Percentiles rank a stretch among this genome's conserved stretches.
Conservation (phyloP, 2,888 invertebrate species). For the Lagria hirta region DNA sequence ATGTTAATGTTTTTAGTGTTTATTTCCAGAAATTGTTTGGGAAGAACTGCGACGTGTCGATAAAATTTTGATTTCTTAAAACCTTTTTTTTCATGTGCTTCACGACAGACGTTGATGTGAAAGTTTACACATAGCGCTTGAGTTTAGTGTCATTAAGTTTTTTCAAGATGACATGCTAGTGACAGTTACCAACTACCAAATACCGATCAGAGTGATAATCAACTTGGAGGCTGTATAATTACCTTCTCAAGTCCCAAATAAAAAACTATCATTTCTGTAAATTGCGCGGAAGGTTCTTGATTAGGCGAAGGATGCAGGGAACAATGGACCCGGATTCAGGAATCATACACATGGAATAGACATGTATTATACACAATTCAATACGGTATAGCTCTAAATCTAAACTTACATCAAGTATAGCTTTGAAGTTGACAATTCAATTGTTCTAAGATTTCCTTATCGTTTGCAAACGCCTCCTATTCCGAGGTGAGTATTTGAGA, state of each 20-base stretch:
- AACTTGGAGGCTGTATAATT: too few relatives aligned
- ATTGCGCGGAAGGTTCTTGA: slow-evolving; percentile 46
- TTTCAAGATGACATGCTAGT: too few relatives aligned
- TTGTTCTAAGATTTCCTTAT: slow-evolving; percentile 47
- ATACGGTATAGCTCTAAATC: slow-evolving; percentile 45
- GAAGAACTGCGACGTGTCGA: too few relatives aligned
- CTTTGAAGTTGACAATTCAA: slow-evolving; percentile 53
- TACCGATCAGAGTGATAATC: too few relatives aligned
- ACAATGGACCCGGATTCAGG: slow-evolving; percentile 52
- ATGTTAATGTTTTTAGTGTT: too few relatives aligned
- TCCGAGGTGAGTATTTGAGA: slow-evolving; percentile 11
- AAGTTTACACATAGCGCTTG: too few relatives aligned
- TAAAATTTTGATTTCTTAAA: too few relatives aligned
- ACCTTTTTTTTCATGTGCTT: too few relatives aligned
- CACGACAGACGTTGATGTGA: too few relatives aligned
- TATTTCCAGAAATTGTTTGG: too few relatives aligned
- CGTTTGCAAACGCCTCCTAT: slow-evolving; percentile 28
- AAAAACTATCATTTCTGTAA: slow-evolving; percentile 28
- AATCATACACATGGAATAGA: slow-evolving; percentile 52
- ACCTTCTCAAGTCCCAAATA: not conserved
- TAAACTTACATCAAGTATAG: slow-evolving; percentile 49
- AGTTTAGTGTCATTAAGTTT: too few relatives aligned
- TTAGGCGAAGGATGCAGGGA: slow-evolving; percentile 41
- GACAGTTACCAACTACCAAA: too few relatives aligned
- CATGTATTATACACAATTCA: slow-evolving; percentile 50